Conservation (phyloP, 2,797 vertebrate species). For the Thunnus albacares region DNA sequence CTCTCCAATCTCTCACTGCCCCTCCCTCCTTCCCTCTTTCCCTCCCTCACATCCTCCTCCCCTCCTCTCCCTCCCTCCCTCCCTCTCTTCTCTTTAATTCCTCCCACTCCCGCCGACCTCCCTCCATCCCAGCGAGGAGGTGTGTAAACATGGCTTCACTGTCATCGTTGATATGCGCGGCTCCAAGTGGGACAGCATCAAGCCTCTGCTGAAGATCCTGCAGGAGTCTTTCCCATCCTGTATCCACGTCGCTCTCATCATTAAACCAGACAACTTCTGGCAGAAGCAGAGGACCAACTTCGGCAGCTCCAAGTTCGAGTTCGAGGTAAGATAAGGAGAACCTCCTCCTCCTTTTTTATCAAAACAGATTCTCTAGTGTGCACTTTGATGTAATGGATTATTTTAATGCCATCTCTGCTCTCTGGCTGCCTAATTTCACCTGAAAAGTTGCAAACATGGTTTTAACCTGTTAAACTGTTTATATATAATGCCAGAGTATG, state of each 20-base stretch:
- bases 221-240: conserved; percentile 98
- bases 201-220: conserved; percentile 98
- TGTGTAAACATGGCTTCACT: conserved; percentile 93
- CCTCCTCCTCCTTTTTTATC: no score
- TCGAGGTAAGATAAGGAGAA: conserved; percentile 88
- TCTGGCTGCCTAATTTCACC: neutral
- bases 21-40: conserved; percentile 19
- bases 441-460: neutral
- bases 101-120: conserved; percentile 93
- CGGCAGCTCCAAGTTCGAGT: conserved; percentile 99
- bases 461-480: neutral
- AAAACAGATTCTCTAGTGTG: neutral
- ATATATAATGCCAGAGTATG: neutral
- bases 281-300: conserved; percentile 99
- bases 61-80: conserved; percentile 3
- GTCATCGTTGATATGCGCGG: conserved; percentile 99
- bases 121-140: conserved; percentile 87
- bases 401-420: neutral
- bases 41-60: conserved; percentile 13
- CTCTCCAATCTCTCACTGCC: conserved; percentile 50
- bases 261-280: conserved; percentile 99
- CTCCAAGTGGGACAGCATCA: conserved; percentile 99
- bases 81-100: conserved; percentile 54
- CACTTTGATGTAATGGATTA: neutral
- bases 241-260: conserved; percentile 99